Percentiles rank a stretch among this genome's conserved stretches.
Conservation (phyloP, 1,140 invertebrate genomes). For the Drosophila nigrodunni region DNA sequence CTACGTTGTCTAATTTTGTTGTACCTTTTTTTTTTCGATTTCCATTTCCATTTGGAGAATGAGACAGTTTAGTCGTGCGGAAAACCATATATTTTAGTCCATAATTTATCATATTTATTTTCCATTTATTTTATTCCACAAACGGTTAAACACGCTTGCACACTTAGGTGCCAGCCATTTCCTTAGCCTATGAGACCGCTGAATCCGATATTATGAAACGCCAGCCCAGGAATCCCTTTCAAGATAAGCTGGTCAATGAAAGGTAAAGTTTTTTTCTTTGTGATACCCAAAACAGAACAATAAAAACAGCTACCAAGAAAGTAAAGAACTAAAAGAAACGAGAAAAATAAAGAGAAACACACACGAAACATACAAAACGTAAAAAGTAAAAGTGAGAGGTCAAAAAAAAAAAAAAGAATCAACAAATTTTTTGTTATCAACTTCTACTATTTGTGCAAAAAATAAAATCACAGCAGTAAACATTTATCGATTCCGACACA, state of each 20-base stretch:
- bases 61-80: conserved; percentile 21
- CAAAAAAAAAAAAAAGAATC: conserved; percentile 55
- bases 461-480: conserved; percentile 5
- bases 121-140: conserved; percentile 70
- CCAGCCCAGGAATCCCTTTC: conserved; percentile 97
- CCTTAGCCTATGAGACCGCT: conserved; percentile 99
- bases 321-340: conserved; percentile 41
- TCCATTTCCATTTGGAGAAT: conserved; percentile 25
- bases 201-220: conserved; percentile 99
- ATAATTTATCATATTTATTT: conserved; percentile 78
- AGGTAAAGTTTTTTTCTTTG: conserved; percentile 89
- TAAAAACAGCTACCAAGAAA: conserved; percentile 31
- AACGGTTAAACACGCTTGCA: conserved; percentile 54
- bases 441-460: conserved; percentile 29
- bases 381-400: conserved; percentile 40
- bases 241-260: conserved; percentile 99
- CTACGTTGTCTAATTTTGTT: not conserved
- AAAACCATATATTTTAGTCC: conserved; percentile 30
- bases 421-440: conserved; percentile 14
- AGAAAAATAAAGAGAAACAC: conserved; percentile 38
- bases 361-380: conserved; percentile 58
- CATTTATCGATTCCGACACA: conserved; percentile 36
- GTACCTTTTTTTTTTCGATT: not conserved
- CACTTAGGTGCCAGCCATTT: conserved; percentile 98
- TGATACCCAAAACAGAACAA: conserved; percentile 46